Evolutionary conservation across 2,797 vertebrate species (phyloP).

Genomic region (Vireo griseus): DNA sequence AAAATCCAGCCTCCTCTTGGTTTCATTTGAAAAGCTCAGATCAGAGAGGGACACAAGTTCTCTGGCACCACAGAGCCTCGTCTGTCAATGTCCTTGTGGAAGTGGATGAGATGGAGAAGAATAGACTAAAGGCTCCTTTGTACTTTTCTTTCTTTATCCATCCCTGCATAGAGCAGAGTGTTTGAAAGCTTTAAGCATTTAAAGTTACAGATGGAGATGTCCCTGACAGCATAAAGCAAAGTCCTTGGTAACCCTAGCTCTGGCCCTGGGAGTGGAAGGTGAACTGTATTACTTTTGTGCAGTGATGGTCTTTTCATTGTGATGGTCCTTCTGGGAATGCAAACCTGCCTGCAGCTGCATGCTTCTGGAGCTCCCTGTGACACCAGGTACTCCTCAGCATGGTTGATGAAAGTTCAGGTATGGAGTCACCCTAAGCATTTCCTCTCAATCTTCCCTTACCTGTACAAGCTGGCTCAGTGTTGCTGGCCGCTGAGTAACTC

Average conservation of each 20-base stretch:
- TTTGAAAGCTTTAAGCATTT: neutral
- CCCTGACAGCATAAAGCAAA: neutral
- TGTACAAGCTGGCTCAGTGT: neutral
- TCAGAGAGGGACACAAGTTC: neutral
- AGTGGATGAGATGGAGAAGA: neutral
- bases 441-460: neutral
- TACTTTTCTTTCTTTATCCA: neutral
- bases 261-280: neutral
- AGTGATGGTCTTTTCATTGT: neutral
- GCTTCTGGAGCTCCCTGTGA: neutral
- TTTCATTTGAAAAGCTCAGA: neutral
- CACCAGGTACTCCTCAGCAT: neutral
- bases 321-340: neutral
- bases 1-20: neutral
- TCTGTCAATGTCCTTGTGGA: neutral
- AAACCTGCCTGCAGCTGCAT: neutral
- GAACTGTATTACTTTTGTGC: neutral
- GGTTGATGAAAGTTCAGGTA: neutral
- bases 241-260: neutral
- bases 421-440: neutral
- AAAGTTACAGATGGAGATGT: neutral
- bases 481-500: accelerated
- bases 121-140: neutral
- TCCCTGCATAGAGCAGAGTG: neutral
- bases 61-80: neutral